phyloP scores from a whole-genome alignment of 2,797 vertebrate genomes.

The Sibirionetta formosa region DNA sequence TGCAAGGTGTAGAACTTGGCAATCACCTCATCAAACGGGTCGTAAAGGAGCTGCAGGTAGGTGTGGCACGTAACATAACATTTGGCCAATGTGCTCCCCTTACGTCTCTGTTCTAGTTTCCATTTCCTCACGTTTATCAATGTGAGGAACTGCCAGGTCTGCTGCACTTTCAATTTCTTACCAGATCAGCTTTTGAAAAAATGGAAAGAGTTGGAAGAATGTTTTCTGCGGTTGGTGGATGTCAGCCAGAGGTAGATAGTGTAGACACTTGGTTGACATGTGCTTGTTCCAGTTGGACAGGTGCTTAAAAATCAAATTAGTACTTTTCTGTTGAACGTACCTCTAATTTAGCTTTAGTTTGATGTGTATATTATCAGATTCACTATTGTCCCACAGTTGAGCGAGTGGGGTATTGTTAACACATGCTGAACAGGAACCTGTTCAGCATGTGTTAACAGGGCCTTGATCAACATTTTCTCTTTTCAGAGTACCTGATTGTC shows the following conservation, averaged over 20 bases:
- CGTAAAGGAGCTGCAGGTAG: conserved; percentile 94
- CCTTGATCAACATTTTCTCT: background rate
- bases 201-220: background rate
- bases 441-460: too few relatives aligned
- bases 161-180: rapidly evolving
- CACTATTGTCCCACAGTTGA: background rate
- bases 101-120: rapidly evolving
- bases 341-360: background rate
- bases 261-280: too few relatives aligned
- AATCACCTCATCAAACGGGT: conserved; percentile 96
- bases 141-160: background rate
- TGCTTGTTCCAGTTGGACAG: too few relatives aligned
- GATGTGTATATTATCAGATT: rapidly evolving
- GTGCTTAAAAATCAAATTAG: background rate
- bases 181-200: background rate
- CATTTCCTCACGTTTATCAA: background rate
- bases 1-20: conserved; percentile 96
- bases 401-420: background rate
- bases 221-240: background rate
- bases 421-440: background rate
- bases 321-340: background rate
- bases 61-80: background rate
- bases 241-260: background rate
- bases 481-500: background rate
- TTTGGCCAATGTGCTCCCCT: background rate